Evolutionary conservation across 2,797 vertebrate genomes (phyloP).

Genomic region (Trematomus bernacchii): DNA sequence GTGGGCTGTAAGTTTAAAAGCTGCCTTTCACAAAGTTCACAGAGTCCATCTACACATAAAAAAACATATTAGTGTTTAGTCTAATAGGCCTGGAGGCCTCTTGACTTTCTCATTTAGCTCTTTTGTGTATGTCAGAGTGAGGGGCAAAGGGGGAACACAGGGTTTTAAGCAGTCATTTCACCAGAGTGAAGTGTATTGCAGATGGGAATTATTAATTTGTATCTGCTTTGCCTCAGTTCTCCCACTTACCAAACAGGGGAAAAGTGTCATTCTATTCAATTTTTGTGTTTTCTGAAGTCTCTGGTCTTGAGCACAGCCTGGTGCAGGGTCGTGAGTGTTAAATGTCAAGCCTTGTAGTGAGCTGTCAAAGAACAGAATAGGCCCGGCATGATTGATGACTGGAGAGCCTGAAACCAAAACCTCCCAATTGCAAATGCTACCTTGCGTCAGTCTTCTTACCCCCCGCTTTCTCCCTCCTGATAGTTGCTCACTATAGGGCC

Average conservation of each 20-base stretch:
- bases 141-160: constrained; percentile 73
- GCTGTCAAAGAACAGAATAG: constrained; percentile 99
- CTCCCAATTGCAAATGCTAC: constrained; percentile 97
- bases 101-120: constrained; percentile 85
- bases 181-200: constrained; percentile 80
- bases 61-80: constrained; percentile 80
- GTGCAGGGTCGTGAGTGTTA: constrained; percentile 97
- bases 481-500: constrained; percentile 89
- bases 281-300: constrained; percentile 88
- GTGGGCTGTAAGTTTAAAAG: constrained; percentile 61
- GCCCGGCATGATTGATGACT: constrained; percentile 99
- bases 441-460: constrained; percentile 94
- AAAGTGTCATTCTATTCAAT: constrained; percentile 86
- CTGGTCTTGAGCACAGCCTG: constrained; percentile 91
- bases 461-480: constrained; percentile 73
- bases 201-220: constrained; percentile 91
- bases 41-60: constrained; percentile 74
- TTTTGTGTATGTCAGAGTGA: constrained; percentile 80
- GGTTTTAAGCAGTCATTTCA: constrained; percentile 80
- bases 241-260: constrained; percentile 78
- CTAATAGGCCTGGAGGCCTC: constrained; percentile 85
- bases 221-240: constrained; percentile 87
- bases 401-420: constrained; percentile 98
- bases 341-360: constrained; percentile 99
- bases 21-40: constrained; percentile 75